Evolutionary conservation across 2,888 invertebrate genomes (phyloP), one percentile per base, ranked within the genome.

Genomic region (Dicranocentrus wangi): DNA sequence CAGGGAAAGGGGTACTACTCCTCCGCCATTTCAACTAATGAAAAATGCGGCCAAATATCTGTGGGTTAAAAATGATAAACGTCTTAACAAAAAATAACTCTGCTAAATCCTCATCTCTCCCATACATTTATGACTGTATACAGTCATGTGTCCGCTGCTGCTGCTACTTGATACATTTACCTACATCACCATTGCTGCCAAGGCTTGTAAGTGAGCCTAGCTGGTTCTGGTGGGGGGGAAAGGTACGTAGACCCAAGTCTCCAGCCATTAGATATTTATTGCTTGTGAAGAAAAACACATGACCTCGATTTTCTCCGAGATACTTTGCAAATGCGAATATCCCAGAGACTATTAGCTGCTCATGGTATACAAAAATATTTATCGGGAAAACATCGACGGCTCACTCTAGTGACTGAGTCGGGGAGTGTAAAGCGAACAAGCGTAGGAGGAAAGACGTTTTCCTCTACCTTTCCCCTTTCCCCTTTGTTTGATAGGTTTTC

Each of bases 21-120:
- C 21, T 23, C 21, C 47, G 5, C 47, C 15, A 10, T n/a, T 47
- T 47, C 2, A 61, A 61, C 32, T 61, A 13, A 19, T 55, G 55
- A 55, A 55, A 55, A 55, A 55, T 55, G 55, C 55, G 55, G 55
- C 55, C 55, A 55, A 55, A 55, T 55, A 55, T 55, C 55, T 55
- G 55, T 55, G 55, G 55, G 55, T 55, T 55, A 55, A 55, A 55
- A 55, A 55, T 55, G 55, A 55, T 55, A 25, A 55, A 55, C 55
- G 55, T 55, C 55, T 55, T 47, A 47, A 47, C 55, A 25, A 25
- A 25, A 23, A 55, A 51, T 19, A 55, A 55, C 2, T 25, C 25
- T 21, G 55, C 55, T 21, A 23, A 55, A 55, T 55, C 55, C 55
- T 25, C 55, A 55, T 55, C 53, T 53, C 55, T n/a, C n/a, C n/a